Conservation (phyloP, 2,888 invertebrate genomes). For the Yponomeuta evonymella region DNA sequence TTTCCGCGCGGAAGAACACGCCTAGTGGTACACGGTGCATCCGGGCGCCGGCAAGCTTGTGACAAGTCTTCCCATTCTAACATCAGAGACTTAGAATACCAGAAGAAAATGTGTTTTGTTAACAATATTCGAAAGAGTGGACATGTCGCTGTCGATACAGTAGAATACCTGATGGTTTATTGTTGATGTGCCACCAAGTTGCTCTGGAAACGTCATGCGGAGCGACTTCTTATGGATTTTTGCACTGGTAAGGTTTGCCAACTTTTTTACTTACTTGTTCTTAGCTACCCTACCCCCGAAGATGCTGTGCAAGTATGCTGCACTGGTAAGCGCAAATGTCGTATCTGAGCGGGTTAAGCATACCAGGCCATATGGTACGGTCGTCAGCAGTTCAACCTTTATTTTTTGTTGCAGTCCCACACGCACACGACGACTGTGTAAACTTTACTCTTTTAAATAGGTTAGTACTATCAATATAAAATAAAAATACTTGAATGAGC, state of each 20-base stretch:
- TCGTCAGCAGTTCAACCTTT: no score
- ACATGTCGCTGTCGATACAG: conserved; percentile 70
- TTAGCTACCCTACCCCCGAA: no score
- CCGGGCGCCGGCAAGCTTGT: conserved; percentile 21
- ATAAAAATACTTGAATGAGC: no score
- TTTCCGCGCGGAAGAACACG: conserved; percentile 52
- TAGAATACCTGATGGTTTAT: conserved; percentile 40
- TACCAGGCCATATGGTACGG: no score
- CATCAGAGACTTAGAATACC: conserved; percentile 16
- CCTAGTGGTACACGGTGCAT: conserved; percentile 61
- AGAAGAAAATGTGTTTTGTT: conserved; percentile 51
- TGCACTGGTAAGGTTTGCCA: conserved; percentile 51
- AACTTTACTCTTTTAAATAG: no score
- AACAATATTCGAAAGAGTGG: conserved; percentile 56
- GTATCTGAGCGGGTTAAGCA: no score
- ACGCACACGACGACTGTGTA: no score
- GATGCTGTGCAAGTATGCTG: no score
- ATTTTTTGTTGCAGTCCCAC: no score
- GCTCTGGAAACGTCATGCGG: conserved; percentile 59
- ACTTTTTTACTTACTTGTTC: background rate
- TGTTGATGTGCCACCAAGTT: conserved; percentile 41
- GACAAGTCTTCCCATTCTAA: conserved; percentile 10
- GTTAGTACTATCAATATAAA: no score
- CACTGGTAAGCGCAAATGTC: no score
- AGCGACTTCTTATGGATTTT: conserved; percentile 58